Percentiles rank a stretch among this genome's conserved stretches.
Conservation (phyloP, 2,888 invertebrate genomes). For the Agonopterix subpropinquella region DNA sequence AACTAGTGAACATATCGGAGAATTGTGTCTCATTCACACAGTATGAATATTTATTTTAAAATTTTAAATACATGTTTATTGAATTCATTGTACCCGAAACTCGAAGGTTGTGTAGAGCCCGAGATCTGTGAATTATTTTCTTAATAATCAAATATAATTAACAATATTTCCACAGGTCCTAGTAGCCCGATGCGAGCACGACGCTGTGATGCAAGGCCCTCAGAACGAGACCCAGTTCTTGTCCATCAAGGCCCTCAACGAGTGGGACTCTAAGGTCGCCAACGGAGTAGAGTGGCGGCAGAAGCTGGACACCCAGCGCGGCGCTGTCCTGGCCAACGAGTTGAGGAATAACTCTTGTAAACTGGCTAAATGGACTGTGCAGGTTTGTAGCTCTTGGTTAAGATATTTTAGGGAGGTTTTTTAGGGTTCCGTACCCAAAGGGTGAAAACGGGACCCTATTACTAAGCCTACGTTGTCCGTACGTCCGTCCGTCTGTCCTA, state of each 20-base stretch:
- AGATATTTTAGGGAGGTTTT: not conserved
- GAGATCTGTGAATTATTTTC: too few relatives aligned
- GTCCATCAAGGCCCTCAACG: constrained; percentile 97
- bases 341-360: constrained; percentile 99
- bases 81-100: too few relatives aligned
- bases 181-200: constrained; percentile 97
- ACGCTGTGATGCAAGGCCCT: constrained; percentile 92
- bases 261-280: constrained; percentile 98
- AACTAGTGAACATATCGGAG: too few relatives aligned
- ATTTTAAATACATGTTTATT: too few relatives aligned
- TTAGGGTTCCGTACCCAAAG: too few relatives aligned
- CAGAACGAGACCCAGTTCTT: constrained; percentile 94
- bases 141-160: not conserved
- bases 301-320: constrained; percentile 97
- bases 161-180: constrained; percentile 68
- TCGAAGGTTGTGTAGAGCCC: too few relatives aligned
- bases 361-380: constrained; percentile 99
- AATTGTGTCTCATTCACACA: too few relatives aligned
- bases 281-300: constrained; percentile 99
- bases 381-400: constrained; percentile 67
- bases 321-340: constrained; percentile 98
- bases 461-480: too few relatives aligned
- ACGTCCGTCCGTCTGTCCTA: too few relatives aligned
- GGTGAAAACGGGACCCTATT: too few relatives aligned
- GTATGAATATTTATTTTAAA: too few relatives aligned